A percentile compares a stretch with the other conserved stretches of the same genome.
Conservation (phyloP, 2,113 vertebrate species). For the Eretmochelys imbricata region DNA sequence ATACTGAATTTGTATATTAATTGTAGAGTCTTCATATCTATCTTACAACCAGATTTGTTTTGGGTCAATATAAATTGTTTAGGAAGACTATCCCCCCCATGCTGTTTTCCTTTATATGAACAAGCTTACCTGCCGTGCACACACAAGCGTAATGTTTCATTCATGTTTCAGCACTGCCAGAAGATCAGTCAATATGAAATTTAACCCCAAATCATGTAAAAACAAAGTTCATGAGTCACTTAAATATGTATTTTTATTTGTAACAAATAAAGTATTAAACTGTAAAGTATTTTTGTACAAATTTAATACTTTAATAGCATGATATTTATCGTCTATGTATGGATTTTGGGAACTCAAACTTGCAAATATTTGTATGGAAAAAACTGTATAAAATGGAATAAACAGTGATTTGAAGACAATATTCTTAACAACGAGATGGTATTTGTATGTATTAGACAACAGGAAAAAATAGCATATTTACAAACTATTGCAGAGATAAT, state of each 20-base stretch:
- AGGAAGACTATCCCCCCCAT: constrained; percentile 60
- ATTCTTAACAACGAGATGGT: not conserved
- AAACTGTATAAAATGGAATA: constrained; percentile 85
- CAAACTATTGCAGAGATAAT: not conserved
- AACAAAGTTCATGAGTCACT: constrained; percentile 81
- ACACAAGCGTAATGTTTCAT: constrained; percentile 49
- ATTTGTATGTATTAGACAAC: not conserved
- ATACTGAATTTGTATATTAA: constrained; percentile 81
- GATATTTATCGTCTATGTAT: constrained; percentile 98
- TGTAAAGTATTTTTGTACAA: constrained; percentile 99
- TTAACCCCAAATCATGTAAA: constrained; percentile 80
- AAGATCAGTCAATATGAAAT: constrained; percentile 76
- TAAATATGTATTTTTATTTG: constrained; percentile 99
- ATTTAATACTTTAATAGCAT: constrained; percentile 99
- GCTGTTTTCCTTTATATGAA: constrained; percentile 71
- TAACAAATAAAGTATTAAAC: constrained; percentile 98
- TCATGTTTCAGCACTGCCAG: constrained; percentile 89
- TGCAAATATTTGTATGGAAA: constrained; percentile 95
- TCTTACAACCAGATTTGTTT: constrained; percentile 71
- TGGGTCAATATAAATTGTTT: constrained; percentile 71
- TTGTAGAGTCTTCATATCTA: constrained; percentile 75
- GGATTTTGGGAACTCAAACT: constrained; percentile 90
- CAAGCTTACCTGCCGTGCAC: constrained; percentile 71
- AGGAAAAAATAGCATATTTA: not conserved
- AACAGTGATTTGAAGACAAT: constrained; percentile 81